Evolutionary conservation across 2,113 vertebrate genomes (phyloP).

Genomic region (Cavia porcellus): DNA sequence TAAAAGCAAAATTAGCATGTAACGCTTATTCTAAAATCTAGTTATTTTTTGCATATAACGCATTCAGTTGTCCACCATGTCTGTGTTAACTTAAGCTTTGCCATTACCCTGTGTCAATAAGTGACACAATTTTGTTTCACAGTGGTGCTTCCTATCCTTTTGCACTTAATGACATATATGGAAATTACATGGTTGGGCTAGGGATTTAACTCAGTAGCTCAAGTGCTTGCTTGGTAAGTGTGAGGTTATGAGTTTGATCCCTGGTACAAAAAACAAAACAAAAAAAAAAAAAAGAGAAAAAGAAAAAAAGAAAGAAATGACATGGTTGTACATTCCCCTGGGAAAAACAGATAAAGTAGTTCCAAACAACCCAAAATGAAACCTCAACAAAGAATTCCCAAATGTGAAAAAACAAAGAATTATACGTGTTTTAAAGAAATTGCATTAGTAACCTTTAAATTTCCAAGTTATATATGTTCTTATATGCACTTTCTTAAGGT

Average conservation of each 20-base stretch:
- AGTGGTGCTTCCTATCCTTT: neutral
- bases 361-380: neutral
- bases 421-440: neutral
- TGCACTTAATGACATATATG: neutral
- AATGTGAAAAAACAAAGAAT: neutral
- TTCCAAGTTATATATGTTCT: neutral
- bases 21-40: neutral
- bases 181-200: neutral
- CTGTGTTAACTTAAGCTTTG: neutral
- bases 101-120: slow-evolving; percentile 3
- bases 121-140: neutral
- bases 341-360: neutral
- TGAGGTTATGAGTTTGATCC: no score
- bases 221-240: no score
- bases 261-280: no score
- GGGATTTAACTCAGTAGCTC: no score
- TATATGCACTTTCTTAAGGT: neutral
- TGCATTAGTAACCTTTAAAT: neutral
- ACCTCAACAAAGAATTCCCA: neutral
- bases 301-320: no score
- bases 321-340: no score
- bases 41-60: neutral
- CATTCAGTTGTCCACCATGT: neutral
- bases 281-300: no score
- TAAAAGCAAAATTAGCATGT: neutral